Evolutionary conservation across 2,113 vertebrate species (phyloP).

Genomic region (Zeus faber): DNA sequence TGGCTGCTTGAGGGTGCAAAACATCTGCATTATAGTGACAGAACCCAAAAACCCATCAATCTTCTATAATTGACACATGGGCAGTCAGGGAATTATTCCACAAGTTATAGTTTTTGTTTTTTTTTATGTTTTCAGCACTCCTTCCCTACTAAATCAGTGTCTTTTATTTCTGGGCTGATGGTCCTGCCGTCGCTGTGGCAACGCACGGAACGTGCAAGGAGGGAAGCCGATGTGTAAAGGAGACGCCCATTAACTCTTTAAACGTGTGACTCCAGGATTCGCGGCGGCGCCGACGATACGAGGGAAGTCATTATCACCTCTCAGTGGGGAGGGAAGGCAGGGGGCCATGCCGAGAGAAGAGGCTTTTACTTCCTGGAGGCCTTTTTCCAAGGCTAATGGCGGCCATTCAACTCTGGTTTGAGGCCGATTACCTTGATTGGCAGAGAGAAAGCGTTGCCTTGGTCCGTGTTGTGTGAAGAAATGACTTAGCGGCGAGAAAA

Average conservation of each 20-base stretch:
- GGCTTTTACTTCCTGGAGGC: constrained; percentile 3
- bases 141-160: constrained; percentile 26
- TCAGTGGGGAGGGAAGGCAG: constrained; percentile 3
- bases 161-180: constrained; percentile 43
- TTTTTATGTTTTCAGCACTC: too few species aligned
- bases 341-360: background rate
- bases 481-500: too few species aligned
- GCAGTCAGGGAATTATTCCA: constrained; percentile 1
- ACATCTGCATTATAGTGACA: too few species aligned
- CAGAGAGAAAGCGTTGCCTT: too few species aligned
- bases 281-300: constrained; percentile 31
- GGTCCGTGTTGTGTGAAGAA: background rate
- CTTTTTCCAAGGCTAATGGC: too few species aligned
- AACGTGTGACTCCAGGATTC: constrained; percentile 31
- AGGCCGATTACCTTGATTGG: too few species aligned
- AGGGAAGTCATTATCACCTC: constrained; percentile 52
- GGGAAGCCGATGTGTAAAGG: constrained; percentile 17
- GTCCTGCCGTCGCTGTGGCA: constrained; percentile 35
- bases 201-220: constrained; percentile 15
- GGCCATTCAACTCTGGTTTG: too few species aligned
- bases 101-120: too few species aligned
- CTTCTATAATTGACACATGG: background rate
- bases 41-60: too few species aligned
- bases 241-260: constrained; percentile 21
- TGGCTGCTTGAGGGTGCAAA: too few species aligned